Evolutionary conservation across 2,797 vertebrate genomes (phyloP).

Genomic region (Epinephelus coioides): DNA sequence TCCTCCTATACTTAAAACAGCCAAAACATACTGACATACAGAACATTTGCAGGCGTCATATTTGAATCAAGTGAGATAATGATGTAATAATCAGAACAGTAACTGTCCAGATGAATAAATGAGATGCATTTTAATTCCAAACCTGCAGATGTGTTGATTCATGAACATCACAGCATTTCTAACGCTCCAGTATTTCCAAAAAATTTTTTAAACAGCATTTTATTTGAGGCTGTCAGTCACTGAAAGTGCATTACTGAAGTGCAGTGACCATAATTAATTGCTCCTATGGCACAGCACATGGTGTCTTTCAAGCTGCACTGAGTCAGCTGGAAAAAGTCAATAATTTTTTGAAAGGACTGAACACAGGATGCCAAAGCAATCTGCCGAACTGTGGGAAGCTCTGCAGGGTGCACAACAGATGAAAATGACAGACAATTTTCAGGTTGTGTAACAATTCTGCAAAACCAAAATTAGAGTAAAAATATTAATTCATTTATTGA

Average conservation of each 20-base stretch:
- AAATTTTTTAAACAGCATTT: neutral
- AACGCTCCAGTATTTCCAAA: neutral
- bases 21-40: too few relatives aligned
- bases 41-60: neutral
- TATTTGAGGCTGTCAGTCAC: constrained; percentile 13
- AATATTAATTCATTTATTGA: neutral
- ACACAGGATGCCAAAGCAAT: constrained; percentile 20
- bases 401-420: neutral
- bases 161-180: neutral
- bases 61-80: neutral
- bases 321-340: constrained; percentile 8
- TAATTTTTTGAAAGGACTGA: constrained; percentile 1
- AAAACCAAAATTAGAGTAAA: neutral
- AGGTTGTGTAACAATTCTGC: neutral
- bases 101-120: neutral
- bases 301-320: neutral
- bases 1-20: too few relatives aligned
- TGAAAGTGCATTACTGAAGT: constrained; percentile 8
- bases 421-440: neutral
- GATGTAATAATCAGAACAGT: neutral
- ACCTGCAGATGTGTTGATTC: constrained; percentile 6
- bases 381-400: constrained; percentile 24
- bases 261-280: constrained; percentile 21
- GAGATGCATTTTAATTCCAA: neutral
- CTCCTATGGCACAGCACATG: neutral